Percentiles rank a stretch among this genome's conserved stretches.
These are phyloP conservation scores for Cherax quadricarinatus DNA, from an alignment of 1,140 invertebrate genomes.

Conservation along the genomic window DNA sequence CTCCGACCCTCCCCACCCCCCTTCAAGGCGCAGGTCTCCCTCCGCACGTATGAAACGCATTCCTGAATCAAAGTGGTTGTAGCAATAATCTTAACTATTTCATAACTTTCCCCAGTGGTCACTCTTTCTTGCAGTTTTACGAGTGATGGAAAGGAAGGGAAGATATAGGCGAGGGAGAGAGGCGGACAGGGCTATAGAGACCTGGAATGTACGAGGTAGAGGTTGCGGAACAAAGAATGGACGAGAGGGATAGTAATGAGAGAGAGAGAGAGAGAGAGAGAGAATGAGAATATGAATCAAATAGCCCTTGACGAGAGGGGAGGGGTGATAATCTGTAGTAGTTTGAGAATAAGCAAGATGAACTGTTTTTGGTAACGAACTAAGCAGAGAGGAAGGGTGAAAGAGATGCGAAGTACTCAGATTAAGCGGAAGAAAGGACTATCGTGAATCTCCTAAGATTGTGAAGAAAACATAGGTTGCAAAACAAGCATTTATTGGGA, in stretches of 20 bases:
- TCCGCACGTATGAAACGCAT: conserved; percentile 49
- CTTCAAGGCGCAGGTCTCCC: not conserved
- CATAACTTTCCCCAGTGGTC: conserved; percentile 63
- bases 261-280: not conserved
- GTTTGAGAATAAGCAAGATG: not conserved
- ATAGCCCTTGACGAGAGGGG: conserved; percentile 1
- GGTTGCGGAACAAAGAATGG: not conserved
- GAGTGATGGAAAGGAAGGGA: not conserved
- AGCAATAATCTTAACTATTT: conserved; percentile 69
- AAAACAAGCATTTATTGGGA: not conserved
- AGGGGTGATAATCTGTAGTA: not conserved
- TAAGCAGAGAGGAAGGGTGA: not conserved
- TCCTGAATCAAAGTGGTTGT: conserved; percentile 64
- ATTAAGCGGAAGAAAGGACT: not conserved
- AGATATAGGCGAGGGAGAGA: not conserved
- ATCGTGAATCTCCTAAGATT: too few relatives aligned
- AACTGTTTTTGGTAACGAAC: not conserved
- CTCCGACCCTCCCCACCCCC: not conserved
- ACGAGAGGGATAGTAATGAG: not conserved
- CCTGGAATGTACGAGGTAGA: not conserved
- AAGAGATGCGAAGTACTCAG: not conserved
- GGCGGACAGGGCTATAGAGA: not conserved
- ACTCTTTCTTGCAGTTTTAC: conserved; percentile 59
- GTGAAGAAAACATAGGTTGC: too few relatives aligned
- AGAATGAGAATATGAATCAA: not conserved